phyloP scores from a whole-genome alignment of 2,888 invertebrate species.

The Agapostemon virescens region DNA sequence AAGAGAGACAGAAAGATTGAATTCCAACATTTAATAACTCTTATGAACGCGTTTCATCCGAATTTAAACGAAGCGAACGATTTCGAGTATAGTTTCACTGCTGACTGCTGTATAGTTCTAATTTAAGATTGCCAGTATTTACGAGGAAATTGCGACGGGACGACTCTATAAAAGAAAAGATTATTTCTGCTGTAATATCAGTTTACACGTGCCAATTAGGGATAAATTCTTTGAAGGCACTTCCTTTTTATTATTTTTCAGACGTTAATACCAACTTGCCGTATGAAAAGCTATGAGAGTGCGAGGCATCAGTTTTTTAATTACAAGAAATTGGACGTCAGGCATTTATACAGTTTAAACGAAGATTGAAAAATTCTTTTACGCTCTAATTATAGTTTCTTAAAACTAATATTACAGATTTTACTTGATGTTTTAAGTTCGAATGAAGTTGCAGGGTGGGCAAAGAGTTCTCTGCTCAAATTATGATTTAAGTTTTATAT shows the following conservation, averaged over 20 bases:
- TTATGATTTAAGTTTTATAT: conserved; percentile 60
- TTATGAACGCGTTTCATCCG: conserved; percentile 24
- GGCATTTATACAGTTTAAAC: conserved; percentile 68
- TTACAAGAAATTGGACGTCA: conserved; percentile 80
- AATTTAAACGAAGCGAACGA: conserved; percentile 21
- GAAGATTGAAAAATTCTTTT: conserved; percentile 57
- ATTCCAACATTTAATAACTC: background rate
- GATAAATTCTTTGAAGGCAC: conserved; percentile 73
- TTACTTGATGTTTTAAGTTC: conserved; percentile 56
- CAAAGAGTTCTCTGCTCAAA: conserved; percentile 61
- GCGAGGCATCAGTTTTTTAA: conserved; percentile 82
- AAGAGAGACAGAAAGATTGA: conserved; percentile 6
- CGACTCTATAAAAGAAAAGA: background rate
- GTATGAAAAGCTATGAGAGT: conserved; percentile 93
- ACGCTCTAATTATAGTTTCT: conserved; percentile 48
- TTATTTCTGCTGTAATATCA: conserved; percentile 30
- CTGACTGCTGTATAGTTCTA: conserved; percentile 22
- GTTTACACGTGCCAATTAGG: conserved; percentile 53
- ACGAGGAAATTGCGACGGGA: conserved; percentile 12
- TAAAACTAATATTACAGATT: conserved; percentile 50
- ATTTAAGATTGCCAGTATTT: conserved; percentile 38
- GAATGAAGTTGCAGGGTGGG: conserved; percentile 51
- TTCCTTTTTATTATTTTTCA: conserved; percentile 82
- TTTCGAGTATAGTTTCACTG: conserved; percentile 44
- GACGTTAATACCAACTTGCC: conserved; percentile 95